phyloP scores from a whole-genome alignment of 1,140 invertebrate species.

The Mercenaria mercenaria region DNA sequence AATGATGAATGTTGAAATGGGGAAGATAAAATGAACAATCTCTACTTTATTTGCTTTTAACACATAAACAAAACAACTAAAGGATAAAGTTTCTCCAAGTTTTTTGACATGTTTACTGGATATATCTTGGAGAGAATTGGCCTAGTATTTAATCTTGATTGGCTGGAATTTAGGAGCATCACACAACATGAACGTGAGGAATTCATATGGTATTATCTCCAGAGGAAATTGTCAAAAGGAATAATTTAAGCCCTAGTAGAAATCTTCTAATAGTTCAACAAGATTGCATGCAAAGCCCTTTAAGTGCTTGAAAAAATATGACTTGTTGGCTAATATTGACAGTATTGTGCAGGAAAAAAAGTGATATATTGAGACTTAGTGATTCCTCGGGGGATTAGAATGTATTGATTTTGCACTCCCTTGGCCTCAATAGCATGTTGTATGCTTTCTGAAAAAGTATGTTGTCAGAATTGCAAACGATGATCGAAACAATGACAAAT shows the following conservation, averaged over 20 bases:
- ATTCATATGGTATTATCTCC: background rate
- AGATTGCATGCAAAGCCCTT: slow-evolving; percentile 23
- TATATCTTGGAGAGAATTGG: too few relatives aligned
- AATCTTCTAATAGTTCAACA: background rate
- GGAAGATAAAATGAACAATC: too few relatives aligned
- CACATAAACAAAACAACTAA: too few relatives aligned
- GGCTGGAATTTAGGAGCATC: background rate
- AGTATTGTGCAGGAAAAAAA: slow-evolving; percentile 33
- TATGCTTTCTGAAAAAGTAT: slow-evolving; percentile 25
- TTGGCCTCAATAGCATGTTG: slow-evolving; percentile 36
- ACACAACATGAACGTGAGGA: background rate
- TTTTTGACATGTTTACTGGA: too few relatives aligned
- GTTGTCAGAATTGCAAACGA: slow-evolving; percentile 31
- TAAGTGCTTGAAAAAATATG: slow-evolving; percentile 16
- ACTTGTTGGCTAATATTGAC: slow-evolving; percentile 27
- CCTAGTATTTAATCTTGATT: background rate
- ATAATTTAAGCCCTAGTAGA: background rate
- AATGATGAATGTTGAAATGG: too few relatives aligned
- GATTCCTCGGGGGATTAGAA: slow-evolving; percentile 28
- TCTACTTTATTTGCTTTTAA: too few relatives aligned
- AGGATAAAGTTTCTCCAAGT: too few relatives aligned
- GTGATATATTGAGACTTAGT: slow-evolving; percentile 32
- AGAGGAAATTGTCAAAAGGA: background rate
- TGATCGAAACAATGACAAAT: slow-evolving; percentile 49
- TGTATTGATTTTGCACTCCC: slow-evolving; percentile 42